Evolutionary conservation across 2,888 invertebrate genomes (phyloP), one percentile per base, ranked within the genome.

Genomic region (Parthenolecanium corni): DNA sequence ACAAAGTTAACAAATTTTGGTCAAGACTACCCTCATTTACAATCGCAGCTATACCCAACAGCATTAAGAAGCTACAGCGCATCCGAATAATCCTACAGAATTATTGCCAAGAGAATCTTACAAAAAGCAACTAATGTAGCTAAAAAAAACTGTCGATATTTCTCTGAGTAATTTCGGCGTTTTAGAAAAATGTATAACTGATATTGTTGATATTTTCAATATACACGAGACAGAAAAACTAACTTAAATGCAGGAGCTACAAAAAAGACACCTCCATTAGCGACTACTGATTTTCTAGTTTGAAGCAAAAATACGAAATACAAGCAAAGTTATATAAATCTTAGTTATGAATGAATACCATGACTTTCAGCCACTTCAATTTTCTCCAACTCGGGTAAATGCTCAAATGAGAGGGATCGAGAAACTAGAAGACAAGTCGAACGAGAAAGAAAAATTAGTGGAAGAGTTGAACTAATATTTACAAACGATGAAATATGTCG

Each of bases 301-400:
- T 6, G 9, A 31, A 31, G 31, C 31, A 31, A 9, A 6, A 51
- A 61, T 40, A 24, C 51, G 61, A 61, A 61, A 51, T 51, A 40
- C 51, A 61, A 61, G 61, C 61, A 49, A 51, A 21, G 49, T 49
- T 49, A 61, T 61, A 38, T 49, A 61, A n/a, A n/a, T n/a, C 61
- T 21, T 16, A 49, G 52, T 24, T 23, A 21, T 38, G 12, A 25
- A 49, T 38, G 23, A 53, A 64, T 69, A 70, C 70, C 69, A 66
- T 70, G 67, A 66, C 67, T 68, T 67, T 69, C 69, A 54, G 68
- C 69, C 65, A 69, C 67, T 67, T 69, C 70, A 64, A 69, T 69
- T 67, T 68, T 69, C 68, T 69, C 67, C 69, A 69, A 69, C 66
- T 70, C 70, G 64, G 68, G 68, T 66, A 69, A 68, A 68, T 68